Percentiles rank a stretch among this genome's conserved stretches.
These are phyloP conservation scores for Scomber scombrus DNA, from an alignment of 2,113 vertebrate genomes.

Conservation along the genomic window DNA sequence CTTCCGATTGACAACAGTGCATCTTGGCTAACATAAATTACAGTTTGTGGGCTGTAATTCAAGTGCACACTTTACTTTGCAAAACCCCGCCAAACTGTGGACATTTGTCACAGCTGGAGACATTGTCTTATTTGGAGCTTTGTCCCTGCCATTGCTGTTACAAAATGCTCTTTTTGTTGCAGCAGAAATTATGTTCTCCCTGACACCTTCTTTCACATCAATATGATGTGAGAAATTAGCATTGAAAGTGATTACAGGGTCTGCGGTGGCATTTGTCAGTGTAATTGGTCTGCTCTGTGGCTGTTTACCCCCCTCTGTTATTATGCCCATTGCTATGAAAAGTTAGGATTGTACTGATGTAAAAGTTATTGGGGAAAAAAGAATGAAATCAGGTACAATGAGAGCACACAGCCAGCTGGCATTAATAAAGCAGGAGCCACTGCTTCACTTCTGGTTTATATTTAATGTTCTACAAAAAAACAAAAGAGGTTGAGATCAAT, in stretches of 20 bases:
- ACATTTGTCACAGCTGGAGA: conserved; percentile 34
- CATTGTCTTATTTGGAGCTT: conserved; percentile 25
- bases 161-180: conserved; percentile 21
- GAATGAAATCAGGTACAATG: conserved; percentile 2
- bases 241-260: conserved; percentile 26
- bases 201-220: conserved; percentile 8
- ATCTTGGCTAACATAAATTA: conserved; percentile 14
- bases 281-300: conserved; percentile 2
- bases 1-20: background rate
- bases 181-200: conserved; percentile 6
- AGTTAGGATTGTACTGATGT: background rate
- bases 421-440: conserved; percentile 39
- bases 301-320: conserved; percentile 6
- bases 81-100: background rate
- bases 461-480: conserved; percentile 24
- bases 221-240: conserved; percentile 8
- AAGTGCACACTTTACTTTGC: background rate
- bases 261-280: background rate
- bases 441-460: conserved; percentile 28
- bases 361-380: conserved; percentile 2
- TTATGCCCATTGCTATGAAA: background rate
- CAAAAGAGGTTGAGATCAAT: conserved; percentile 15
- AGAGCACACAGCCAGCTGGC: conserved; percentile 6
- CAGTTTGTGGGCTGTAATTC: conserved; percentile 18
- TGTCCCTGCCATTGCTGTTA: background rate